Evolutionary conservation across 2,888 invertebrate genomes (phyloP).

Genomic region (Cosmia trapezina): DNA sequence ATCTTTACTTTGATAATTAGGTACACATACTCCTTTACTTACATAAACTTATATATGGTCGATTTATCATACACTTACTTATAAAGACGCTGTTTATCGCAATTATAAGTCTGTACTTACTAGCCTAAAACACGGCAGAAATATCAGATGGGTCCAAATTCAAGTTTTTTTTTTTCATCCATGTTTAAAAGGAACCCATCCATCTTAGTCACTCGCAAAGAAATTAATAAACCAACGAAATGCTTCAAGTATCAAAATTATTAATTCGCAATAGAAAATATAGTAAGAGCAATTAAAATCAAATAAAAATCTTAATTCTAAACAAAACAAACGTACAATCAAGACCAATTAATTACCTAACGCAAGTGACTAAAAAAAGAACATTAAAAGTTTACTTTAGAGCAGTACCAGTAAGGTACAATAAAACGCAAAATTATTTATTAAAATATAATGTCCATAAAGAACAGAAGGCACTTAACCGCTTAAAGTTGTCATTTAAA

Average conservation of each 20-base stretch:
- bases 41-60: constrained; percentile 61
- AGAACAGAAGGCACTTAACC: constrained; percentile 67
- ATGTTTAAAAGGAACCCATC: constrained; percentile 41
- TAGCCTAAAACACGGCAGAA: constrained; percentile 29
- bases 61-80: constrained; percentile 57
- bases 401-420: constrained; percentile 46
- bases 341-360: constrained; percentile 38
- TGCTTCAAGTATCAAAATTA: constrained; percentile 24
- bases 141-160: constrained; percentile 36
- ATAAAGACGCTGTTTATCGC: constrained; percentile 47
- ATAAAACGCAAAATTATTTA: constrained; percentile 54
- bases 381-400: constrained; percentile 26
- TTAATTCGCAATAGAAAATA: constrained; percentile 14
- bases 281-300: neutral
- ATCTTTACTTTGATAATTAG: constrained; percentile 67
- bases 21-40: constrained; percentile 66
- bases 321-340: constrained; percentile 24
- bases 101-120: constrained; percentile 37
- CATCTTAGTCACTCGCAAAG: constrained; percentile 46
- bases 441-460: constrained; percentile 64
- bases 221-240: constrained; percentile 48
- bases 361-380: constrained; percentile 54
- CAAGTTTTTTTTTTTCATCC: constrained; percentile 9
- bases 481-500: constrained; percentile 61
- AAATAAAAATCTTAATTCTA: constrained; percentile 28